These are phyloP conservation scores for Cryptus viduatorius DNA, from an alignment of 2,888 invertebrate species.

Conservation along the genomic window DNA sequence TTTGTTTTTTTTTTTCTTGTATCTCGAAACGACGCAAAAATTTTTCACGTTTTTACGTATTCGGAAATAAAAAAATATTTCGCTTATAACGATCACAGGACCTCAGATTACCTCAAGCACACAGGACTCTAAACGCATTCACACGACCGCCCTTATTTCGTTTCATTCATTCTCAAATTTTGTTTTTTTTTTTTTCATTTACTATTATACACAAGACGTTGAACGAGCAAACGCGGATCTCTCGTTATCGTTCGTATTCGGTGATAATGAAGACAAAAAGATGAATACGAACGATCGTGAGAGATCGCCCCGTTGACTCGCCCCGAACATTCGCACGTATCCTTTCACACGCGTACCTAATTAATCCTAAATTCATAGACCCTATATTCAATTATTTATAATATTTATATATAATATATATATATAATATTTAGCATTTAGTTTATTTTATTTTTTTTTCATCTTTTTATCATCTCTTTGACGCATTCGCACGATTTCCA, in stretches of 20 bases:
- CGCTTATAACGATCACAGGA: conserved; percentile 85
- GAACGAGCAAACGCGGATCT: conserved; percentile 34
- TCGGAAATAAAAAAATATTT: conserved; percentile 85
- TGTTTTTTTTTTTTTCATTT: conserved; percentile 45
- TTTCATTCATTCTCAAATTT: conserved; percentile 54
- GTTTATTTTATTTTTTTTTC: conserved; percentile 80
- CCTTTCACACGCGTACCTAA: conserved; percentile 54
- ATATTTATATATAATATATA: conserved; percentile 82
- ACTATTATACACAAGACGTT: conserved; percentile 1
- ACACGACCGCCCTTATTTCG: conserved; percentile 54
- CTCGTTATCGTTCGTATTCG: conserved; percentile 19
- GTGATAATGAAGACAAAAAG: conserved; percentile 49
- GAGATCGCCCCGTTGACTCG: conserved; percentile 51
- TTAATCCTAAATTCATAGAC: conserved; percentile 82
- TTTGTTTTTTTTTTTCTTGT: conserved; percentile 62
- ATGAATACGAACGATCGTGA: conserved; percentile 40
- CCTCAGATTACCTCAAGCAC: conserved; percentile 85
- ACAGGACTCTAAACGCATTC: conserved; percentile 77
- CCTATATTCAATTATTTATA: conserved; percentile 85
- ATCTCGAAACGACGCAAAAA: conserved; percentile 73
- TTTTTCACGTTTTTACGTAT: conserved; percentile 78
- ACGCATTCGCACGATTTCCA: conserved; percentile 69
- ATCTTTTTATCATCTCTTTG: conserved; percentile 65
- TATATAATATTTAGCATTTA: conserved; percentile 85
- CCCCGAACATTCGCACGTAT: conserved; percentile 39